phyloP scores from a whole-genome alignment of 2,888 invertebrate species.

The Caenorhabditis plicata region DNA sequence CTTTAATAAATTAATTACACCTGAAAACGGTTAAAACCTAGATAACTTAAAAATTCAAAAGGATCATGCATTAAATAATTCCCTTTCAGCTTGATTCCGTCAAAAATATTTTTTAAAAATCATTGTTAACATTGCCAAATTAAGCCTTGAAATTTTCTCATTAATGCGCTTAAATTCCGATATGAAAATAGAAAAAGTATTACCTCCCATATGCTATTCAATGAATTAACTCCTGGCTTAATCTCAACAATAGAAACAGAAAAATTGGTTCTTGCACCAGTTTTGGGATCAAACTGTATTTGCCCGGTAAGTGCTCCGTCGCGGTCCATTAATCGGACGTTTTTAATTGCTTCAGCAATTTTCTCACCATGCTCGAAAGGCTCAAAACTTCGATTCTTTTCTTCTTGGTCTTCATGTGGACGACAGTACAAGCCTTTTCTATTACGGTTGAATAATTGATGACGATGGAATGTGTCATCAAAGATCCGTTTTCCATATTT shows the following conservation, averaged over 20 bases:
- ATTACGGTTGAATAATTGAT: slow-evolving; percentile 43
- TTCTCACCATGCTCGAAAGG: slow-evolving; percentile 42
- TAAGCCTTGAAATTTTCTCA: too few relatives aligned
- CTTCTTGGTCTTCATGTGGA: slow-evolving; percentile 39
- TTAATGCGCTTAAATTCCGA: background rate
- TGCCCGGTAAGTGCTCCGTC: slow-evolving; percentile 61
- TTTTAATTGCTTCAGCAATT: slow-evolving; percentile 41
- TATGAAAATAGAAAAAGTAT: background rate
- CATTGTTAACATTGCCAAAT: too few relatives aligned
- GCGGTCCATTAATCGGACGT: slow-evolving; percentile 44
- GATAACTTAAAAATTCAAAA: too few relatives aligned
- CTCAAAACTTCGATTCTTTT: slow-evolving; percentile 39
- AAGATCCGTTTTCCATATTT: slow-evolving; percentile 38
- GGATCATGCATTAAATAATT: background rate
- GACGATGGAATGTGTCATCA: slow-evolving; percentile 40
- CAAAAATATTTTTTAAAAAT: slow-evolving; percentile 1
- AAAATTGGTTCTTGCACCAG: slow-evolving; percentile 59
- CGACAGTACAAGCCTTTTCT: slow-evolving; percentile 47
- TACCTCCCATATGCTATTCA: slow-evolving; percentile 63
- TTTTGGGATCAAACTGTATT: slow-evolving; percentile 58
- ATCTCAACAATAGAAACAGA: slow-evolving; percentile 61
- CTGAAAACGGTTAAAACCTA: too few relatives aligned
- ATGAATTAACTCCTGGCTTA: slow-evolving; percentile 55
- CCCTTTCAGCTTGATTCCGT: background rate
- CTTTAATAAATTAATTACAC: too few relatives aligned